These are phyloP conservation scores for Pecten maximus DNA, from an alignment of 2,888 invertebrate species.

Conservation along the genomic window DNA sequence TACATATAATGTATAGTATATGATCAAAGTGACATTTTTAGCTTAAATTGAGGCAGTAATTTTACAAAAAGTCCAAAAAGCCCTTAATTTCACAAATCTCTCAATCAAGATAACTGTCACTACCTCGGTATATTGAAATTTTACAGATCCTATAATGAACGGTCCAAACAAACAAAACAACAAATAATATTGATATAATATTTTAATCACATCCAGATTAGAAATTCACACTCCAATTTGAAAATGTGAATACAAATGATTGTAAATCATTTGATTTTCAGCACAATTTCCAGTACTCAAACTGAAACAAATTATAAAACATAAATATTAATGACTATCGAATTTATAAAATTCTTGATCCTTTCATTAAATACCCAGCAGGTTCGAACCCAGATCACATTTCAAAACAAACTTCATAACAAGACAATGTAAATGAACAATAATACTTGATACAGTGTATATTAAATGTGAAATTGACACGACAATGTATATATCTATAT, in stretches of 20 bases:
- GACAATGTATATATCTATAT: neutral
- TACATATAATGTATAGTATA: no score
- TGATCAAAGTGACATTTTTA: no score
- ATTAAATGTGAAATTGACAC: neutral
- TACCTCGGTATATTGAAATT: no score
- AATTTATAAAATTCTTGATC: neutral
- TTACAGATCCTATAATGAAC: no score
- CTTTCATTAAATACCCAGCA: conserved; percentile 8
- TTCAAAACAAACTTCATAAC: conserved; percentile 4
- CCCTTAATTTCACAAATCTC: no score
- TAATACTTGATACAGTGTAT: conserved; percentile 32
- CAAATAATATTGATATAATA: neutral
- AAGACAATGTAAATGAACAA: conserved; percentile 20
- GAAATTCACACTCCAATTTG: conserved; percentile 16
- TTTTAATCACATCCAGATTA: conserved; percentile 29
- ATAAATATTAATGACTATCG: conserved; percentile 16
- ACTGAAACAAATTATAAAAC: conserved; percentile 24
- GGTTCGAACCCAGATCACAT: conserved; percentile 7
- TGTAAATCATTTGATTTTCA: neutral
- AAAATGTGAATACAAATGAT: conserved; percentile 21
- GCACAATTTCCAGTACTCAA: neutral
- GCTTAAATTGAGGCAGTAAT: no score
- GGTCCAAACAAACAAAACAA: no score
- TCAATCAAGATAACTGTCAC: no score
- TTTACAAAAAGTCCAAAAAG: no score